These are phyloP conservation scores for Scylla paramamosain DNA, from an alignment of 1,140 invertebrate genomes.

Conservation along the genomic window DNA sequence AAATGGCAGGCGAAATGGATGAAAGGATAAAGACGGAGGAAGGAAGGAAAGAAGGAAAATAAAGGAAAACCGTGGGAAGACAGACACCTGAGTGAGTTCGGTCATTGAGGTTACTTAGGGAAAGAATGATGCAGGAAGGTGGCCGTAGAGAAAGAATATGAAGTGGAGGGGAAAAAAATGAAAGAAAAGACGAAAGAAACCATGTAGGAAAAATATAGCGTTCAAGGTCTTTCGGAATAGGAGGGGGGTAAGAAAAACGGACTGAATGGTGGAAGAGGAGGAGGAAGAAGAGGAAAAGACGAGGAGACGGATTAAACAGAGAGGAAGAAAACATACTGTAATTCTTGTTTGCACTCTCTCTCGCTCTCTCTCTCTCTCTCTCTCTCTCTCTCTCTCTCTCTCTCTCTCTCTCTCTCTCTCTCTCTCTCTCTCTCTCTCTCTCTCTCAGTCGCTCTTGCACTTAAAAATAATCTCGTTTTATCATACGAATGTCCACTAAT, in stretches of 20 bases:
- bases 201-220: too few relatives aligned
- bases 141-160: background rate
- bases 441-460: background rate
- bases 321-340: too few relatives aligned
- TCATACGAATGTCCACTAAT: background rate
- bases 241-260: background rate
- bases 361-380: background rate
- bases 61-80: background rate
- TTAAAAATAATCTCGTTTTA: background rate
- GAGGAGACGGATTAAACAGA: background rate
- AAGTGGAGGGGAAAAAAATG: background rate
- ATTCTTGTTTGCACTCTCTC: background rate
- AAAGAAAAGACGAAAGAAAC: background rate
- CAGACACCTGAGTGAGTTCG: too few relatives aligned
- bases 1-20: too few relatives aligned
- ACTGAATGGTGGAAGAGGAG: background rate
- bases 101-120: too few relatives aligned
- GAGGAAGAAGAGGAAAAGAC: background rate
- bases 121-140: background rate
- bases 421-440: background rate
- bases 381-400: conserved; percentile 13
- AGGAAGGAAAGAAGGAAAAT: background rate
- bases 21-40: background rate
- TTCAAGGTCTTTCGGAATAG: too few relatives aligned
- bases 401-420: background rate